Percentiles rank a stretch among this genome's conserved stretches.
These are phyloP conservation scores for Rosalia funebris DNA, from an alignment of 2,888 invertebrate species.

Conservation along the genomic window DNA sequence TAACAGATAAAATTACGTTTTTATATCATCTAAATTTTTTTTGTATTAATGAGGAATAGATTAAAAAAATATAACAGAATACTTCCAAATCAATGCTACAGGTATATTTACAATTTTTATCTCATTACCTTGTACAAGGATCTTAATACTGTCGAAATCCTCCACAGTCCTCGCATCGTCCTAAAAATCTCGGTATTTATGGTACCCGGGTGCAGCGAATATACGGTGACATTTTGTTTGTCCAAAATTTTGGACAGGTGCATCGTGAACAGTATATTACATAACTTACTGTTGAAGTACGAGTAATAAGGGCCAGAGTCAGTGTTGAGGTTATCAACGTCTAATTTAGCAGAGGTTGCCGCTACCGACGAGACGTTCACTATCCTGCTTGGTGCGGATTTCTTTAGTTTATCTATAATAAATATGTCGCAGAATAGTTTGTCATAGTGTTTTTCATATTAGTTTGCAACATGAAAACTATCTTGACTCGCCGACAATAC, in stretches of 20 bases:
- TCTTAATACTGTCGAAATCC: constrained; percentile 25
- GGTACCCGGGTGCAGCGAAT: constrained; percentile 52
- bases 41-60: too few relatives aligned
- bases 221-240: constrained; percentile 45
- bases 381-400: constrained; percentile 50
- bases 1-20: too few relatives aligned
- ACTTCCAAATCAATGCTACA: too few relatives aligned
- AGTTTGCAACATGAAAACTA: too few relatives aligned
- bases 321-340: constrained; percentile 43
- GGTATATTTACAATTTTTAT: too few relatives aligned
- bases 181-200: constrained; percentile 42
- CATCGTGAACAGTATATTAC: constrained; percentile 49
- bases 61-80: too few relatives aligned
- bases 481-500: too few relatives aligned
- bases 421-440: not conserved
- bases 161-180: constrained; percentile 27
- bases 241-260: constrained; percentile 46
- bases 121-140: constrained; percentile 37
- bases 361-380: constrained; percentile 51
- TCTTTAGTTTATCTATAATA: constrained; percentile 66
- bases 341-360: constrained; percentile 40
- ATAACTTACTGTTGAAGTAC: constrained; percentile 50
- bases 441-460: too few relatives aligned
- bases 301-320: constrained; percentile 27
- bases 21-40: too few relatives aligned